Evolutionary conservation across 2,113 vertebrate genomes (phyloP).

Genomic region (Trematocara variabile): DNA sequence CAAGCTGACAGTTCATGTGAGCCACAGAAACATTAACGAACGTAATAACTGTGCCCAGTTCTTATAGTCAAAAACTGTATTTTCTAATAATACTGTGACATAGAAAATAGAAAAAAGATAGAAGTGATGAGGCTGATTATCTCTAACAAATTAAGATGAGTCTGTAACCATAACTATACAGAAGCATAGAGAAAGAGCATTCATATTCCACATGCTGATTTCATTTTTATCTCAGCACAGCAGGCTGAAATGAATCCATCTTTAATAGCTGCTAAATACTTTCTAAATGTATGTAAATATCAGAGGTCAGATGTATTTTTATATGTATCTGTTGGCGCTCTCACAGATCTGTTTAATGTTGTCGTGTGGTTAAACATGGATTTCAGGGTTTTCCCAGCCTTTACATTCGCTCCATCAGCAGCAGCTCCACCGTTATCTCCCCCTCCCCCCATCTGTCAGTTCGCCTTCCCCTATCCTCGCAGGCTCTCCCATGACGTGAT

Average conservation of each 20-base stretch:
- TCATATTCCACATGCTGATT: background rate
- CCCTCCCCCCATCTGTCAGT: slow-evolving; percentile 54
- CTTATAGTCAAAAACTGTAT: background rate
- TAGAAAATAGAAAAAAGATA: background rate
- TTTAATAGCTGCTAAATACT: background rate
- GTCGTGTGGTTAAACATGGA: background rate
- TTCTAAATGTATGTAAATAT: background rate
- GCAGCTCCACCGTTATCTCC: background rate
- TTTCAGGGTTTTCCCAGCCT: background rate
- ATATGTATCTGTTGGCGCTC: background rate
- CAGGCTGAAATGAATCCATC: background rate
- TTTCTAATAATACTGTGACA: background rate
- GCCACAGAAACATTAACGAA: background rate
- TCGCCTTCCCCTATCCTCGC: slow-evolving; percentile 35
- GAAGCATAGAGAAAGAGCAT: background rate
- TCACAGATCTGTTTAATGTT: background rate
- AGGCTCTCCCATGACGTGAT: slow-evolving; percentile 48
- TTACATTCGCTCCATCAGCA: background rate
- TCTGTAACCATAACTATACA: background rate
- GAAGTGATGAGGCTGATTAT: background rate
- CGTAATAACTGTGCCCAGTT: background rate
- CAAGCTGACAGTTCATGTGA: background rate
- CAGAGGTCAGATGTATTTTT: background rate
- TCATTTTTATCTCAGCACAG: background rate
- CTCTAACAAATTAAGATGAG: background rate